Evolutionary conservation across 2,113 vertebrate species (phyloP).

Genomic region (Phrynosoma platyrhinos): DNA sequence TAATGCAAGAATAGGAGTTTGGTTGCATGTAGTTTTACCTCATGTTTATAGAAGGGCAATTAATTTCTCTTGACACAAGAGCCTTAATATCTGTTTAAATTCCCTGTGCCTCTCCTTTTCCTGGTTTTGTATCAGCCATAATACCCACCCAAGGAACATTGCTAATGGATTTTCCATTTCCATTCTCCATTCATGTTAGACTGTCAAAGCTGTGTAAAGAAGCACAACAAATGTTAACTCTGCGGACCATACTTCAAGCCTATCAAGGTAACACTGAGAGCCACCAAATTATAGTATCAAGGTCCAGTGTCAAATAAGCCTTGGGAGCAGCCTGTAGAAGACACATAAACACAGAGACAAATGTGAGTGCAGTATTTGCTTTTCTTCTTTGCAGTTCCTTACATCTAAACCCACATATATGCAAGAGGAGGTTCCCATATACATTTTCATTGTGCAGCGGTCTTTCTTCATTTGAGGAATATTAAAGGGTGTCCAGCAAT

Average conservation of each 20-base stretch:
- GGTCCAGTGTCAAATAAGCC: background rate
- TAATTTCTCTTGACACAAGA: background rate
- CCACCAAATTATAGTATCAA: background rate
- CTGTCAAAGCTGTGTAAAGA: background rate
- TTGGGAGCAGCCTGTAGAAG: background rate
- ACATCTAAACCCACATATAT: background rate
- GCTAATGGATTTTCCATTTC: background rate
- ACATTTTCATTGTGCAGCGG: no score
- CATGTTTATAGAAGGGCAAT: background rate
- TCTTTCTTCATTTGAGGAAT: no score
- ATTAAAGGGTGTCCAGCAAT: no score
- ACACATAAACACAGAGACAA: background rate
- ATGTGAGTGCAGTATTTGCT: background rate
- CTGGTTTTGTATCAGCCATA: background rate
- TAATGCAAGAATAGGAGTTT: constrained; percentile 21
- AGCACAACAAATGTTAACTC: background rate
- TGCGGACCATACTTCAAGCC: background rate
- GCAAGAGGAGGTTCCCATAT: background rate
- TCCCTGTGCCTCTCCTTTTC: background rate
- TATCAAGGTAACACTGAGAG: background rate
- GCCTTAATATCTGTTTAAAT: background rate
- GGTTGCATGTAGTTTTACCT: constrained; percentile 7
- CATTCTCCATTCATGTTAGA: background rate
- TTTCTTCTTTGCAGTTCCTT: background rate
- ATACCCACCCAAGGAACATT: background rate